These are phyloP conservation scores for Synergus japonicus DNA, from an alignment of 2,888 invertebrate genomes.

Conservation along the genomic window DNA sequence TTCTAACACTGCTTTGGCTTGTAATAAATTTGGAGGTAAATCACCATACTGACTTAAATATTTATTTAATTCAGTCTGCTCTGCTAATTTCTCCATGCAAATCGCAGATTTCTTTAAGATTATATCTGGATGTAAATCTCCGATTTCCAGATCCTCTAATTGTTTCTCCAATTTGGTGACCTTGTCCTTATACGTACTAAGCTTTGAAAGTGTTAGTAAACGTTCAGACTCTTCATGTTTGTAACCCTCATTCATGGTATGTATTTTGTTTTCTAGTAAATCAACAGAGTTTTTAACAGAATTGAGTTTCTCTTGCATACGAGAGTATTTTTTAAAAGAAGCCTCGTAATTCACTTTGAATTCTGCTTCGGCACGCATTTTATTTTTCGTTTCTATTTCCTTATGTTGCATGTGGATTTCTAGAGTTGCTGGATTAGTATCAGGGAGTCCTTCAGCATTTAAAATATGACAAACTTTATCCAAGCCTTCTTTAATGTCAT, in stretches of 20 bases:
- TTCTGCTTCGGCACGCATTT: slow-evolving; percentile 60
- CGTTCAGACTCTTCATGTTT: slow-evolving; percentile 60
- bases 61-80: slow-evolving; percentile 62
- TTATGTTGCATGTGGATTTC: slow-evolving; percentile 59
- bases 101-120: slow-evolving; percentile 64
- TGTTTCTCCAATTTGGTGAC: slow-evolving; percentile 60
- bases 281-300: slow-evolving; percentile 57
- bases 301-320: slow-evolving; percentile 61
- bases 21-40: slow-evolving; percentile 70
- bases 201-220: slow-evolving; percentile 61
- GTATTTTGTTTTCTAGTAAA: slow-evolving; percentile 55
- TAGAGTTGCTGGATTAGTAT: slow-evolving; percentile 61
- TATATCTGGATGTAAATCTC: slow-evolving; percentile 60
- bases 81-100: slow-evolving; percentile 61
- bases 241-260: slow-evolving; percentile 51
- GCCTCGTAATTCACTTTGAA: slow-evolving; percentile 62
- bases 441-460: slow-evolving; percentile 63
- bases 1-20: slow-evolving; percentile 69
- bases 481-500: slow-evolving; percentile 62
- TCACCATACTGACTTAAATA: slow-evolving; percentile 64
- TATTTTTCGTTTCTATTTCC: slow-evolving; percentile 59
- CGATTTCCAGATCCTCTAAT: slow-evolving; percentile 59
- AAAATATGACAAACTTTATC: slow-evolving; percentile 62
- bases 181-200: slow-evolving; percentile 66
- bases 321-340: slow-evolving; percentile 59